Conservation (phyloP, 2,113 vertebrate genomes). For the Leucopternis melanops region DNA sequence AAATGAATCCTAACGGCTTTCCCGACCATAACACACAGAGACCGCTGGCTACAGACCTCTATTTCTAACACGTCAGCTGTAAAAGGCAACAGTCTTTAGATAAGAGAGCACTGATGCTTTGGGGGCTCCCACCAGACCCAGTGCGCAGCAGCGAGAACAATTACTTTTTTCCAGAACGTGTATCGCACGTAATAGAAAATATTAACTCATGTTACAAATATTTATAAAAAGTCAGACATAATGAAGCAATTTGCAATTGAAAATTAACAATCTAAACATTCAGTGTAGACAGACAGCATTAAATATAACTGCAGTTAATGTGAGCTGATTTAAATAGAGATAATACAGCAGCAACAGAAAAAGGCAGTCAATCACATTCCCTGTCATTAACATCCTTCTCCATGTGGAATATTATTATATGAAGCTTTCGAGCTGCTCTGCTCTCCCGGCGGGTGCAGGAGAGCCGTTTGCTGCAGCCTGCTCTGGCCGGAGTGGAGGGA, state of each 20-base stretch:
- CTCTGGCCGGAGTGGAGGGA: background rate
- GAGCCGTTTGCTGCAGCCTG: background rate
- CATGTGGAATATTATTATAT: background rate
- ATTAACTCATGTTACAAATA: background rate
- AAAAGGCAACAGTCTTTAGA: background rate
- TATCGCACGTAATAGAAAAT: background rate
- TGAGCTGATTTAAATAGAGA: background rate
- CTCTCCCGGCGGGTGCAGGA: background rate
- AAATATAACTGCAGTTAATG: background rate
- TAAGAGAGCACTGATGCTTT: background rate
- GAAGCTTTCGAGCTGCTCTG: background rate
- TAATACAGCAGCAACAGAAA: background rate
- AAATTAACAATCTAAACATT: conserved; percentile 40
- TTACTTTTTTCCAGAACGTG: background rate
- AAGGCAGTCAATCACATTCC: background rate
- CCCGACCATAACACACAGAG: background rate
- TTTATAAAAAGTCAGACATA: conserved; percentile 27
- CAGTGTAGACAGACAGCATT: background rate
- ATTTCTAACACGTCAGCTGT: background rate
- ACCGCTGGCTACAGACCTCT: background rate
- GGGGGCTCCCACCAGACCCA: background rate
- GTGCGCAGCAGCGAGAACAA: background rate
- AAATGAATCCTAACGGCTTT: background rate
- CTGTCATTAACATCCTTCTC: background rate
- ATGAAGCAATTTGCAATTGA: background rate